phyloP scores from a whole-genome alignment of 1,140 invertebrate species.

The Dreissena rostriformis region DNA sequence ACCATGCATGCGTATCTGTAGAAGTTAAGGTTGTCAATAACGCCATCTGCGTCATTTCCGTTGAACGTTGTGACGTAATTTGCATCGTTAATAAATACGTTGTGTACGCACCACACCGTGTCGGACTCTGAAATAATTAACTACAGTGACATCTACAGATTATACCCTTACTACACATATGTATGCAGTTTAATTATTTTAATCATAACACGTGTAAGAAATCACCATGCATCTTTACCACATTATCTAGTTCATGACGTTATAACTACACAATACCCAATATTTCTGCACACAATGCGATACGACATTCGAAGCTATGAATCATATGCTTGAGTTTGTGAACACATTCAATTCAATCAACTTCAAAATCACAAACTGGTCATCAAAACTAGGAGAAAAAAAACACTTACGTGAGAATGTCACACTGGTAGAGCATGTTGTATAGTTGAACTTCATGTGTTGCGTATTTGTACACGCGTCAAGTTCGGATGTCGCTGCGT shows the following conservation, averaged over 20 bases:
- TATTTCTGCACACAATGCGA: no score
- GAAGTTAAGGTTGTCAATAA: slow-evolving; percentile 9
- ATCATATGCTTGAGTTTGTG: no score
- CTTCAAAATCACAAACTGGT: no score
- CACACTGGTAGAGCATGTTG: slow-evolving; percentile 20
- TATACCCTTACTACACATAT: no score
- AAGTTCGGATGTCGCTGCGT: slow-evolving; percentile 17
- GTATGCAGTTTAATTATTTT: no score
- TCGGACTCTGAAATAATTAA: slow-evolving; percentile 31
- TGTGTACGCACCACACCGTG: slow-evolving; percentile 53
- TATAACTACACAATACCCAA: no score
- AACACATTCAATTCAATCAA: no score
- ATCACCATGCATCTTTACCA: no score
- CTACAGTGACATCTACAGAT: no score
- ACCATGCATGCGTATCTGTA: slow-evolving; percentile 49
- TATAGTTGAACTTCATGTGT: slow-evolving; percentile 40
- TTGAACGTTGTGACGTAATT: slow-evolving; percentile 43
- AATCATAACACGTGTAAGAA: no score
- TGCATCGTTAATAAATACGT: neutral
- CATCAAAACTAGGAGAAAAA: neutral
- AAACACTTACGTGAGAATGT: slow-evolving; percentile 44
- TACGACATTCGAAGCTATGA: no score
- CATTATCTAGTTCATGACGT: no score
- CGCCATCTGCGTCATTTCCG: slow-evolving; percentile 21
- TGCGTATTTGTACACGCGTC: slow-evolving; percentile 40